Percentiles rank a stretch among this genome's conserved stretches.
Conservation (phyloP, 1,140 invertebrate genomes). For the Zaprionus kolodkinae region DNA sequence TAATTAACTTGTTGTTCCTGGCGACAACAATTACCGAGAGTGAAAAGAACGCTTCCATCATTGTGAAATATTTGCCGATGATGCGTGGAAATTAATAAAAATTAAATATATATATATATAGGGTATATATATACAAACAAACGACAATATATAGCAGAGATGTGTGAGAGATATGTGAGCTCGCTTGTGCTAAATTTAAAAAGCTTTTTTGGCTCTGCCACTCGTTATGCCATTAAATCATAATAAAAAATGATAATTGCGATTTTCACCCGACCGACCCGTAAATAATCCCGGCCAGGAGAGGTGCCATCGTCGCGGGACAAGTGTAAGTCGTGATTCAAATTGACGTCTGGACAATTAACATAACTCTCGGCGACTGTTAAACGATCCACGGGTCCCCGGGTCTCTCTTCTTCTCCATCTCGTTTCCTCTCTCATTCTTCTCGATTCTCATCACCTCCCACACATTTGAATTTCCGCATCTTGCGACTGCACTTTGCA, state of each 20-base stretch:
- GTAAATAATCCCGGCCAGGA: slow-evolving; percentile 69
- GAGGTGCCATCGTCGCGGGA: slow-evolving; percentile 45
- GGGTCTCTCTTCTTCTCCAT: neutral
- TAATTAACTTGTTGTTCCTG: slow-evolving; percentile 81
- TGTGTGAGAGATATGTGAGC: slow-evolving; percentile 15
- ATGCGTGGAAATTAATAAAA: slow-evolving; percentile 80
- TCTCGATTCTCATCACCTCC: slow-evolving; percentile 22
- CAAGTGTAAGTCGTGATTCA: slow-evolving; percentile 82
- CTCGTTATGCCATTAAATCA: slow-evolving; percentile 66
- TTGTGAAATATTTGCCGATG: slow-evolving; percentile 78
- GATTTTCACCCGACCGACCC: slow-evolving; percentile 68
- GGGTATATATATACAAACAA: neutral
- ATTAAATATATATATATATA: slow-evolving; percentile 48
- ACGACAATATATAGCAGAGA: slow-evolving; percentile 21
- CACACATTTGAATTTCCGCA: slow-evolving; percentile 74
- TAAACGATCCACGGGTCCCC: neutral
- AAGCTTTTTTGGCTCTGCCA: slow-evolving; percentile 39
- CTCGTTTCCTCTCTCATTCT: neutral
- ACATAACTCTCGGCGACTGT: slow-evolving; percentile 65
- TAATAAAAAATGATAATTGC: slow-evolving; percentile 82
- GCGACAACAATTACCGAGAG: slow-evolving; percentile 76
- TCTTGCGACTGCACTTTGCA: slow-evolving; percentile 49
- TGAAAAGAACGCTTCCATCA: slow-evolving; percentile 81
- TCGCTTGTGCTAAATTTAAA: slow-evolving; percentile 28
- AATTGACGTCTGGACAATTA: slow-evolving; percentile 77